Percentiles rank a stretch among this genome's conserved stretches.
Conservation (phyloP, 2,797 vertebrate genomes). For the Arctocebus calabarensis region DNA sequence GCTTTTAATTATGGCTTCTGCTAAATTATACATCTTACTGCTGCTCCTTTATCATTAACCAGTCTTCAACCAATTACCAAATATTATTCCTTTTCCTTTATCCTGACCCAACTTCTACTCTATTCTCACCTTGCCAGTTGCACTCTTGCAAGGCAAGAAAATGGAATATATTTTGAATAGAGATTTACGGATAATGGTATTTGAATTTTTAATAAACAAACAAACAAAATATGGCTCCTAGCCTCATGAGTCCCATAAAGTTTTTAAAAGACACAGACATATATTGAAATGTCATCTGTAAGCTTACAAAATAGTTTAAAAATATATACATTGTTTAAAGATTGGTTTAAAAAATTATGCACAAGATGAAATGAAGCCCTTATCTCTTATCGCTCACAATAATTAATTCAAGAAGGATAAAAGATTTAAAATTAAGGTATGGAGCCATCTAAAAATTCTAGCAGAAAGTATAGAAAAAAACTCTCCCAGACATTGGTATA, state of each 20-base stretch:
- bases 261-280: background rate
- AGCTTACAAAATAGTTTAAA: slow-evolving; percentile 27
- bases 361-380: too few species aligned
- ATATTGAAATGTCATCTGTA: background rate
- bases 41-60: background rate
- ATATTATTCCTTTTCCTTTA: background rate
- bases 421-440: too few species aligned
- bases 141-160: background rate
- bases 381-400: too few species aligned
- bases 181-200: background rate
- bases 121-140: background rate
- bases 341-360: background rate
- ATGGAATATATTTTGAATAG: background rate
- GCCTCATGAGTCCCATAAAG: background rate
- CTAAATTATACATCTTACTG: background rate
- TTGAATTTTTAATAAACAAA: slow-evolving; percentile 20
- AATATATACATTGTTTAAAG: background rate
- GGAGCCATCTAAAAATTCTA: too few species aligned
- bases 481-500: too few species aligned
- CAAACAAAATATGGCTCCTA: background rate
- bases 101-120: background rate
- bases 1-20: slow-evolving; percentile 16
- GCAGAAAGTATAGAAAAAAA: too few species aligned
- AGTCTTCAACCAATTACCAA: background rate
- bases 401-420: too few species aligned